Base-by-base conservation (phyloP, 2,888 invertebrate genomes). In the Hetaerina titia region DNA sequence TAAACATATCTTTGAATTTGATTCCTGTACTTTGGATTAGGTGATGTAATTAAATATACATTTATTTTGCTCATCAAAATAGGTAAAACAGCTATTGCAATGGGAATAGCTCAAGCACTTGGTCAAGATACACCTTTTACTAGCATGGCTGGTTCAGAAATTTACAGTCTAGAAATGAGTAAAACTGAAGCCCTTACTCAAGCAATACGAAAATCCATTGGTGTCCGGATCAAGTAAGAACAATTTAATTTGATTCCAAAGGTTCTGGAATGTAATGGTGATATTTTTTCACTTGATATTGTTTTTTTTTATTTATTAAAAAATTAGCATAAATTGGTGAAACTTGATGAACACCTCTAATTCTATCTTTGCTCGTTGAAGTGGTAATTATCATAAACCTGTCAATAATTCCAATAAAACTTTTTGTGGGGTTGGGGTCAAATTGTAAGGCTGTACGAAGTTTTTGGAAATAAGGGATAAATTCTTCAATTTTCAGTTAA, bases 131-230 rank as follows among this genome's bases (percentile, higher is more conserved):
- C 99, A 1, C 99, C 99, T 0, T 99, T 99, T 96, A 99, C 99
- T 0, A 99, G 99, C 96, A 99, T 99, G 98, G 99, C 99, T 22
- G 99, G 99, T 0, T 99, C 99, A 0, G 99, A 99, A 97, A 99
- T 99, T 95, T 99, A 99, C 97, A 99, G 99, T 0, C 96, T 99
- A 95, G 99, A 99, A 96, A 99, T 99, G 99, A 98, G 99, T 96
- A 99, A 99, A 97, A 99, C 99, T 0, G 99, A 99, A 97, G 99
- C 99, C 0, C 97, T 99, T 6, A 99, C 99, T 0, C 99, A 99
- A 96, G 98, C 99, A 0, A 98, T 99, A 95, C 98, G 99, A 95
- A 99, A 99, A 96, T 98, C 98, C n/a, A 99, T 99, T 96, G 99
- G 99, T 2, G 99, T 99, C 4, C 97, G 99, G 96, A 99, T 99